phyloP scores from a whole-genome alignment of 2,888 invertebrate species.

The Pyrochroa serraticornis region DNA sequence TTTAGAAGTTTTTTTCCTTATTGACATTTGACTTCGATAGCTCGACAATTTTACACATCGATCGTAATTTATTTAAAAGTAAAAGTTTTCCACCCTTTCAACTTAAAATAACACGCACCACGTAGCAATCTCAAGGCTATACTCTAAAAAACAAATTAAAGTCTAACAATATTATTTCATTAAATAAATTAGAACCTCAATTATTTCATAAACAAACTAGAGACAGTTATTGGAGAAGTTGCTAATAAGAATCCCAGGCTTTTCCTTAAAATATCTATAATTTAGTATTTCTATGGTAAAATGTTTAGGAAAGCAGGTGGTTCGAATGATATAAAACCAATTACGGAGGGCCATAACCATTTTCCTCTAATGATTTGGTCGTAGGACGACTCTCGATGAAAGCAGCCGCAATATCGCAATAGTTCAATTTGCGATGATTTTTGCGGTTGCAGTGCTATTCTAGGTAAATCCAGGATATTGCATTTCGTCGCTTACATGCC shows the following conservation, averaged over 20 bases:
- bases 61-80: neutral
- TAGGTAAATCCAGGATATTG: slow-evolving; percentile 4
- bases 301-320: slow-evolving; percentile 6
- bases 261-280: too few relatives aligned
- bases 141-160: too few relatives aligned
- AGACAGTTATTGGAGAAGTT: too few relatives aligned
- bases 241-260: too few relatives aligned
- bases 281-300: too few relatives aligned
- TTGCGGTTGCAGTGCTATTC: neutral
- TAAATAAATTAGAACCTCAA: too few relatives aligned
- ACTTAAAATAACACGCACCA: too few relatives aligned
- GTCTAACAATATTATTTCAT: too few relatives aligned
- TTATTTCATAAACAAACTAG: too few relatives aligned
- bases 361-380: slow-evolving; percentile 15
- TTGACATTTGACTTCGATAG: slow-evolving; percentile 10
- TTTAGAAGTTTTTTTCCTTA: slow-evolving; percentile 5
- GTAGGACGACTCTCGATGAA: neutral
- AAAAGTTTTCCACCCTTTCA: too few relatives aligned
- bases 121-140: too few relatives aligned
- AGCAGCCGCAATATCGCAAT: neutral
- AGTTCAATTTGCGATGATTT: slow-evolving; percentile 7
- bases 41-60: slow-evolving; percentile 7
- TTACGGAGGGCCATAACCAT: too few relatives aligned
- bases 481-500: slow-evolving; percentile 11
- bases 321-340: slow-evolving; percentile 17